Evolutionary conservation across 1,140 invertebrate species (phyloP).

Genomic region (Varroa destructor): DNA sequence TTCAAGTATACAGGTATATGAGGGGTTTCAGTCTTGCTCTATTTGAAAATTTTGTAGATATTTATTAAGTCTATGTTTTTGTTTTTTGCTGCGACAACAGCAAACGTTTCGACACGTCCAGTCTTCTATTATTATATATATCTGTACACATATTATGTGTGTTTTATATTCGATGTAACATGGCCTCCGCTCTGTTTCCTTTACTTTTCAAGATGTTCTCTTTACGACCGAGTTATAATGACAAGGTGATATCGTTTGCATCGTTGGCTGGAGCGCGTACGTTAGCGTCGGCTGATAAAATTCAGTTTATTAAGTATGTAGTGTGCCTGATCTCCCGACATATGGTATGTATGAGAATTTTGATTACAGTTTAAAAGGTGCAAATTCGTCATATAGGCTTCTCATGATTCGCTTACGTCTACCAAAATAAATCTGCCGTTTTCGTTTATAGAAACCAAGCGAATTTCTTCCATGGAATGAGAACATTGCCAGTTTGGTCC

Average conservation of each 20-base stretch:
- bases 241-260: not conserved
- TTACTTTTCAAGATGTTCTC: not conserved
- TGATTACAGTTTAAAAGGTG: not conserved
- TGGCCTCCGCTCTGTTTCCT: too few relatives aligned
- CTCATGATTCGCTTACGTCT: too few relatives aligned
- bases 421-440: too few relatives aligned
- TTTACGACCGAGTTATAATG: not conserved
- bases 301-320: not conserved
- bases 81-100: too few relatives aligned
- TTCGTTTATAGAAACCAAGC: not conserved
- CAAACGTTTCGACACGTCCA: too few relatives aligned
- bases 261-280: constrained; percentile 6
- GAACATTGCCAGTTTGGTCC: not conserved
- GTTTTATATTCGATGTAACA: too few relatives aligned
- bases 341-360: constrained; percentile 1
- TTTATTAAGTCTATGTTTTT: not conserved
- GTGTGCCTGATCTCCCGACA: not conserved
- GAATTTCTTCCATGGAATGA: not conserved
- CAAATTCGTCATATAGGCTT: too few relatives aligned
- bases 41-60: too few relatives aligned
- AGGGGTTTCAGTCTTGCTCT: too few relatives aligned
- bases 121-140: too few relatives aligned
- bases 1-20: constrained; percentile 5
- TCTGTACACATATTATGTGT: too few relatives aligned
- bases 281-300: not conserved